These are phyloP conservation scores for Nerophis ophidion DNA, from an alignment of 2,113 vertebrate genomes.

Conservation along the genomic window DNA sequence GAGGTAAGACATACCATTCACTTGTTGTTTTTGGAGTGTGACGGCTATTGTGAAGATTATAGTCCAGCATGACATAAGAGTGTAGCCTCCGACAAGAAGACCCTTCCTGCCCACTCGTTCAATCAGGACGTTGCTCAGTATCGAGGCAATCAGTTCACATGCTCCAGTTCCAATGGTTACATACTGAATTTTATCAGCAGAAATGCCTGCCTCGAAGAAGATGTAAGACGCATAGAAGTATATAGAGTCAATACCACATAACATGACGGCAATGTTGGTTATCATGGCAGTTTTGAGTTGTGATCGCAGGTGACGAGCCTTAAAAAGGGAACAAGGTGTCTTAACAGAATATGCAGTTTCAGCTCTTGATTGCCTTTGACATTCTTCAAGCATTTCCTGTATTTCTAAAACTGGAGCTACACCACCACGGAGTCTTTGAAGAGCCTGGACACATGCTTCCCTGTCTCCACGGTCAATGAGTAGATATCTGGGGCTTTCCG, in stretches of 20 bases:
- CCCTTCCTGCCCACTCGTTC: constrained; percentile 73
- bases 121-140: constrained; percentile 78
- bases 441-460: constrained; percentile 74
- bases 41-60: constrained; percentile 78
- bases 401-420: constrained; percentile 68
- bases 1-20: constrained; percentile 80
- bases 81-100: constrained; percentile 79
- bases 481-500: constrained; percentile 85
- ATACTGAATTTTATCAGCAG: constrained; percentile 76
- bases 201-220: constrained; percentile 77
- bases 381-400: constrained; percentile 80
- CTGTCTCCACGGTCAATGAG: constrained; percentile 81
- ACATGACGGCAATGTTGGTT: constrained; percentile 83
- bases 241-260: constrained; percentile 83
- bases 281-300: constrained; percentile 72
- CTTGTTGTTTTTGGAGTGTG: constrained; percentile 68
- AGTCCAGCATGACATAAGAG: constrained; percentile 78
- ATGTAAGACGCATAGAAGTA: constrained; percentile 84
- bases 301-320: constrained; percentile 54
- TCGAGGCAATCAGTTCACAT: constrained; percentile 74
- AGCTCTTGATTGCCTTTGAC: constrained; percentile 41
- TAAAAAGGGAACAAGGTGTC: constrained; percentile 71
- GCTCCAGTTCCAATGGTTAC: constrained; percentile 77
- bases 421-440: constrained; percentile 70
- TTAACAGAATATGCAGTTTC: constrained; percentile 33